Evolutionary conservation across 2,888 invertebrate genomes (phyloP).

Genomic region (Caradrina kadenii): DNA sequence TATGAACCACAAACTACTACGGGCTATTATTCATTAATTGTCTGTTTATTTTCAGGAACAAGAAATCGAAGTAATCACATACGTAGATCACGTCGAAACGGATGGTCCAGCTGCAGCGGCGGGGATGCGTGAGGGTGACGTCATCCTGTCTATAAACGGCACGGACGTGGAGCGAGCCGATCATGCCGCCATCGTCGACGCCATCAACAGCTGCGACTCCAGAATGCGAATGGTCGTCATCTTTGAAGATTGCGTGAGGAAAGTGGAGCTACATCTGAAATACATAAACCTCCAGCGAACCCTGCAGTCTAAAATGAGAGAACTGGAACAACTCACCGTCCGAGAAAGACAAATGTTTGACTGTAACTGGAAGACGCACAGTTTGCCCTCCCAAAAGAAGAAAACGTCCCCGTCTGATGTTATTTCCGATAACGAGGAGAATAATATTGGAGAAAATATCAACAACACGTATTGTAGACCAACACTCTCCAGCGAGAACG

Average conservation of each 20-base stretch:
- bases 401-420: conserved; percentile 90
- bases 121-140: conserved; percentile 99
- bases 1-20: no score
- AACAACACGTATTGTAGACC: conserved; percentile 93
- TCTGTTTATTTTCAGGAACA: conserved; percentile 90
- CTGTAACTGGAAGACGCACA: conserved; percentile 97
- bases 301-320: conserved; percentile 95
- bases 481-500: conserved; percentile 95
- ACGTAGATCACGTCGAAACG: conserved; percentile 98
- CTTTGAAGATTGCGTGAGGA: conserved; percentile 98
- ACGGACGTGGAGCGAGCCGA: conserved; percentile 98
- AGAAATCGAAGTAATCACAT: conserved; percentile 98
- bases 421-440: conserved; percentile 84
- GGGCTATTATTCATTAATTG: background rate
- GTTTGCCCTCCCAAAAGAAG: conserved; percentile 96
- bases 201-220: conserved; percentile 96
- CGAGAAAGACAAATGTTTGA: conserved; percentile 95
- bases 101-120: conserved; percentile 97
- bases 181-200: conserved; percentile 97
- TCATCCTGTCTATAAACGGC: conserved; percentile 99
- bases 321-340: conserved; percentile 95
- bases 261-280: conserved; percentile 97
- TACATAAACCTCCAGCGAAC: conserved; percentile 97
- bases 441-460: conserved; percentile 84
- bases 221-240: conserved; percentile 98